These are phyloP conservation scores for Apogon talboti DNA, from an alignment of 2,797 vertebrate species.

Conservation along the genomic window DNA sequence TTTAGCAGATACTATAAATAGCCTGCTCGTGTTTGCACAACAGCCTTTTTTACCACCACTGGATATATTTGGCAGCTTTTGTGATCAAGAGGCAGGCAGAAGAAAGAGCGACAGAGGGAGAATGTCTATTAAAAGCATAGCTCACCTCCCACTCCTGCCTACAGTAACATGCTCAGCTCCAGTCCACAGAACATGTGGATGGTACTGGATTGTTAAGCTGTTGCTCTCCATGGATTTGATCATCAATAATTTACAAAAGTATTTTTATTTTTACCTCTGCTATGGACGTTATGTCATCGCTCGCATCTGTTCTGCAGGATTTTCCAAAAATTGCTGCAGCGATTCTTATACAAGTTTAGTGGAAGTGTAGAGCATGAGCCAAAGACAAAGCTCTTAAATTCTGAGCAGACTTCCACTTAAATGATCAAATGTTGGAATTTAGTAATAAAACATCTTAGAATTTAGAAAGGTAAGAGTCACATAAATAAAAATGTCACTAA, in stretches of 20 bases:
- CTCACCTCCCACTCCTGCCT: constrained; percentile 77
- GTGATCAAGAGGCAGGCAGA: constrained; percentile 75
- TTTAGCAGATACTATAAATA: constrained; percentile 71
- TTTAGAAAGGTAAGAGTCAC: no score
- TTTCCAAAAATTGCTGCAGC: no score
- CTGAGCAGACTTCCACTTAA: no score
- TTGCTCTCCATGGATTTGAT: constrained; percentile 8
- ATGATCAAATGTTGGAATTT: no score
- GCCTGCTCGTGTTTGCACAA: constrained; percentile 58
- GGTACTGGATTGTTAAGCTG: constrained; percentile 1
- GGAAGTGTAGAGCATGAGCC: no score
- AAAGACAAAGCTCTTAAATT: no score
- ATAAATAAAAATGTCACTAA: no score
- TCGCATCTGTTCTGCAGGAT: no score
- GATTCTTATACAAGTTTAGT: no score
- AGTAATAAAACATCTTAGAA: no score
- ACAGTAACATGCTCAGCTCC: constrained; percentile 59
- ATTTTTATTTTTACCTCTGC: not conserved
- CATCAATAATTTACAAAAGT: constrained; percentile 2
- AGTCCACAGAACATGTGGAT: constrained; percentile 33
- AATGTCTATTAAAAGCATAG: constrained; percentile 78
- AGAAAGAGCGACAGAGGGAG: constrained; percentile 74
- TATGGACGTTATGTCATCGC: no score
- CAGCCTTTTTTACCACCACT: constrained; percentile 78
- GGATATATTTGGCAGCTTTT: constrained; percentile 82